Conservation (phyloP, 2,888 invertebrate species). For the Ophraella communa region DNA sequence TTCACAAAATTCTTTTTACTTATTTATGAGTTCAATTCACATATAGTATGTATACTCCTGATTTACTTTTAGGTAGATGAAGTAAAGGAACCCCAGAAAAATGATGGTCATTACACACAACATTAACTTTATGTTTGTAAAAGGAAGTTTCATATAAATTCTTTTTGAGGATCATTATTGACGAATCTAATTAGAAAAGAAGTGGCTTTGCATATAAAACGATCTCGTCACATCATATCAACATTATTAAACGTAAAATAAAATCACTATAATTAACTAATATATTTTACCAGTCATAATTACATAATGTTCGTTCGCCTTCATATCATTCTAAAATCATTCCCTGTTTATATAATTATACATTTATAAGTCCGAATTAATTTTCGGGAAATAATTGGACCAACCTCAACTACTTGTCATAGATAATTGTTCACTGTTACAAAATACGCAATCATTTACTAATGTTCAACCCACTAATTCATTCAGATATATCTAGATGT, state of each 20-base stretch:
- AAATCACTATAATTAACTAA: too few relatives aligned
- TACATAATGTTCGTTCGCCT: too few relatives aligned
- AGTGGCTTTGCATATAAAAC: too few relatives aligned
- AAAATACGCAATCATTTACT: constrained; percentile 20
- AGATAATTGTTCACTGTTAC: constrained; percentile 17
- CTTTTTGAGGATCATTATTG: too few relatives aligned
- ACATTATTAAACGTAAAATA: not conserved
- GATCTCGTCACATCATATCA: too few relatives aligned
- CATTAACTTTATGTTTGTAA: too few relatives aligned
- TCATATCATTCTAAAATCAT: too few relatives aligned
- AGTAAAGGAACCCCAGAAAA: not conserved
- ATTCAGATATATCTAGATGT: constrained; percentile 13
- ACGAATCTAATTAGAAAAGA: too few relatives aligned
- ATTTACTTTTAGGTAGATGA: not conserved
- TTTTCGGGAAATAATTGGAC: constrained; percentile 4
- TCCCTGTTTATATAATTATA: too few relatives aligned
- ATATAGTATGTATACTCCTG: not conserved
- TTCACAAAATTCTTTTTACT: constrained; percentile 19
- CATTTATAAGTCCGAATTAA: constrained; percentile 12
- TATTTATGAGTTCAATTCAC: constrained; percentile 23
- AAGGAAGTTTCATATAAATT: too few relatives aligned
- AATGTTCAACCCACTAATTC: constrained; percentile 10
- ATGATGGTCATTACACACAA: too few relatives aligned
- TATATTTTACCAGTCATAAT: too few relatives aligned
- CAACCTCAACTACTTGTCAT: constrained; percentile 11